Conservation (phyloP, 2,797 vertebrate genomes). For the Mastacembelus armatus region DNA sequence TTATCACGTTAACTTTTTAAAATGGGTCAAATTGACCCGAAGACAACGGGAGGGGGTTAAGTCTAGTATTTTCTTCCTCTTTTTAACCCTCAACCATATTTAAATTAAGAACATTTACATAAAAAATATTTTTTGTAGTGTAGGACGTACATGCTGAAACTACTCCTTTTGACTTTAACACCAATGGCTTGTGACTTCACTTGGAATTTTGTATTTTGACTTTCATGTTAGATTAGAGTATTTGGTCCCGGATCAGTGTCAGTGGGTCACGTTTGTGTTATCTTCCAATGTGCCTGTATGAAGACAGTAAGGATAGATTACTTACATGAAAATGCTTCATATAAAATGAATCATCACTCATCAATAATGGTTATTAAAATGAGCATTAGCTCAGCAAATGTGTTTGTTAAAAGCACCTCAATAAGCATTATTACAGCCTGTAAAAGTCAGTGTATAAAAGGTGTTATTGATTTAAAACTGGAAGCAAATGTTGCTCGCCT, state of each 20-base stretch:
- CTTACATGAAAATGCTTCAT: background rate
- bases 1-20: too few relatives aligned
- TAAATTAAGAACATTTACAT: too few relatives aligned
- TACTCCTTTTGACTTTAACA: too few relatives aligned
- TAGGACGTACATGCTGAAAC: background rate
- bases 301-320: background rate
- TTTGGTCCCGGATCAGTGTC: conserved; percentile 1
- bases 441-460: conserved; percentile 1
- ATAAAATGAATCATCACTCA: background rate
- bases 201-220: too few relatives aligned
- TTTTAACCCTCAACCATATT: too few relatives aligned
- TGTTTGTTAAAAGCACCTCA: conserved; percentile 10
- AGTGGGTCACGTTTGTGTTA: too few relatives aligned
- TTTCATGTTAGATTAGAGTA: background rate
- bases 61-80: too few relatives aligned
- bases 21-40: too few relatives aligned
- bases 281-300: background rate
- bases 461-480: conserved; percentile 25
- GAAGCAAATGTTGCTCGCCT: conserved; percentile 12
- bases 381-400: conserved; percentile 3
- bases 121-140: too few relatives aligned
- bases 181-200: too few relatives aligned
- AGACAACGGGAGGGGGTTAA: too few relatives aligned
- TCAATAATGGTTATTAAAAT: conserved; percentile 2
- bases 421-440: conserved; percentile 10